Evolutionary conservation across 2,797 vertebrate species (phyloP).

Genomic region (Fistularia commersonii): DNA sequence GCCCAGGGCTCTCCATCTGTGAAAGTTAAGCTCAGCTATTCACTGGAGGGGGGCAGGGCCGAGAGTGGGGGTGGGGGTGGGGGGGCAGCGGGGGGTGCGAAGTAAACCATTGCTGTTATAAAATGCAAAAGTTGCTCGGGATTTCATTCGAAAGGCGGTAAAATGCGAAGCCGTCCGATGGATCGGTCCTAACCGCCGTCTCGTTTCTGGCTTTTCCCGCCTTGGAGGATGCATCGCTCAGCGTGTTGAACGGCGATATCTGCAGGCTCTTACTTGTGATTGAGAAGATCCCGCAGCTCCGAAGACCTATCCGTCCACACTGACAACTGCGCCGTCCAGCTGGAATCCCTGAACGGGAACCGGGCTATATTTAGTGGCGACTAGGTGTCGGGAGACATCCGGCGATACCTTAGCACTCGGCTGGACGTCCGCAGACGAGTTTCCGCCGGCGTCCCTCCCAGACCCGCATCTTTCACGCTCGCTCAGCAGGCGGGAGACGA

Average conservation of each 20-base stretch:
- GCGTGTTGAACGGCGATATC: no score
- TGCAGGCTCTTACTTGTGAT: constrained; percentile 8
- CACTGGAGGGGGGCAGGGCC: constrained; percentile 25
- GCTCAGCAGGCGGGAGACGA: no score
- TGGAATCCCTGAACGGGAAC: constrained; percentile 14
- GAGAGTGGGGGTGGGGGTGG: no score
- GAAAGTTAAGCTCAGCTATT: constrained; percentile 12
- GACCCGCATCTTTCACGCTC: no score
- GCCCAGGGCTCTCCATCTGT: constrained; percentile 20
- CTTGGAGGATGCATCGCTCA: no score
- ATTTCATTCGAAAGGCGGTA: constrained; percentile 5
- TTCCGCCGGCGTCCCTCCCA: no score
- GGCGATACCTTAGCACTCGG: constrained; percentile 23
- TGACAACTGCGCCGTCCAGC: constrained; percentile 21
- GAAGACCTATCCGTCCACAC: constrained; percentile 6
- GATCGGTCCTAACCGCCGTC: no score
- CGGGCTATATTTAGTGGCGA: constrained; percentile 7
- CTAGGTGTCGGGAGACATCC: constrained; percentile 39
- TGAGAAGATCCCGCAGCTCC: constrained; percentile 5
- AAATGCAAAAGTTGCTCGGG: constrained; percentile 12
- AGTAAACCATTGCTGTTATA: neutral
- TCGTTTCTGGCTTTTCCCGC: no score
- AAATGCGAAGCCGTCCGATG: constrained; percentile 25
- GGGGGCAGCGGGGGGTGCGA: no score
- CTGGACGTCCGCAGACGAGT: no score